phyloP scores from a whole-genome alignment of 1,140 invertebrate genomes.

The Bombus difficillimus region DNA sequence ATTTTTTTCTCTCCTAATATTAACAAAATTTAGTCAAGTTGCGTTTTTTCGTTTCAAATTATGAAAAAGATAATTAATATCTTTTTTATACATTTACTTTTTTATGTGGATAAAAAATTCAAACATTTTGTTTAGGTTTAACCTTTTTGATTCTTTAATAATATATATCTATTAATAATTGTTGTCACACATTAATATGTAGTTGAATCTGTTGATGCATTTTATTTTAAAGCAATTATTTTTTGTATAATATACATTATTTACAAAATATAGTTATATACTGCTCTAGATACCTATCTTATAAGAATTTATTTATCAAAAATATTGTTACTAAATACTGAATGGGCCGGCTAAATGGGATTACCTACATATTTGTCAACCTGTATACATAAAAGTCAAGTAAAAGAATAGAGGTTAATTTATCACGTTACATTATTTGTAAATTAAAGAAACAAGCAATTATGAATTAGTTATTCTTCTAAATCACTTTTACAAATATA shows the following conservation, averaged over 20 bases:
- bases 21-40: background rate
- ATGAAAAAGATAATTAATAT: background rate
- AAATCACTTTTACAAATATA: too few species aligned
- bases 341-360: too few species aligned
- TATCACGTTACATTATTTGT: too few species aligned
- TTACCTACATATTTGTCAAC: too few species aligned
- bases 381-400: too few species aligned
- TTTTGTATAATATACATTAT: slow-evolving; percentile 17
- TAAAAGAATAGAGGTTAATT: too few species aligned
- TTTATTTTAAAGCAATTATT: slow-evolving; percentile 25
- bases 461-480: too few species aligned
- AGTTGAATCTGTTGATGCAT: background rate
- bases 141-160: background rate
- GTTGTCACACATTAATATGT: background rate
- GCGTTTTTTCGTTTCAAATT: background rate
- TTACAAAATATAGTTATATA: background rate
- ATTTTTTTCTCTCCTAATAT: background rate
- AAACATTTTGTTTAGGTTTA: background rate
- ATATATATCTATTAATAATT: background rate
- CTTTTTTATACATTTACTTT: background rate
- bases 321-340: too few species aligned
- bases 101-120: background rate
- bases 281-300: background rate
- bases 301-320: too few species aligned
- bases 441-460: too few species aligned